phyloP scores from a whole-genome alignment of 2,113 vertebrate species.

The Psammodynastes pulverulentus region DNA sequence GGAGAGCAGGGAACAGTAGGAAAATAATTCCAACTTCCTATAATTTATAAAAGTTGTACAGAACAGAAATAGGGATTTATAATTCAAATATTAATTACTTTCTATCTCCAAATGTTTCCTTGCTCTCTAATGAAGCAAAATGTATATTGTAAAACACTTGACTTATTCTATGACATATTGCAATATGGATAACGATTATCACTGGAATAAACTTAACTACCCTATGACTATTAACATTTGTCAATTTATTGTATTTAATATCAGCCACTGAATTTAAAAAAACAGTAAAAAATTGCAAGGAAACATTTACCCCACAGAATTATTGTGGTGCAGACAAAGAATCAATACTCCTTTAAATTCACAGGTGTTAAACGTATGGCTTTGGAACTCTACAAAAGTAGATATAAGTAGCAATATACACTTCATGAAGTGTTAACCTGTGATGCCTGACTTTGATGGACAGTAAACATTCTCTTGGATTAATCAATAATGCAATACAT shows the following conservation, averaged over 20 bases:
- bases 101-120: not conserved
- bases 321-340: not conserved
- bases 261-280: not conserved
- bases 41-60: constrained; percentile 13
- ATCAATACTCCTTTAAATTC: constrained; percentile 3
- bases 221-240: not conserved
- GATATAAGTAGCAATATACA: not conserved
- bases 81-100: not conserved
- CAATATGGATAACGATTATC: not conserved
- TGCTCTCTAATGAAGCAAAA: constrained; percentile 5
- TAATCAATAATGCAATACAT: not conserved
- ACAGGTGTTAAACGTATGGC: not conserved
- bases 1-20: no score
- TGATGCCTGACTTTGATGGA: constrained; percentile 9
- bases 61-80: constrained; percentile 19
- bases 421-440: not conserved
- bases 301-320: not conserved
- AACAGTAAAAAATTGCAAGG: not conserved
- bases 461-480: constrained; percentile 8
- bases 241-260: not conserved
- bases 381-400: not conserved
- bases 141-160: not conserved
- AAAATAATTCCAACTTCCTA: not conserved
- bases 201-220: not conserved
- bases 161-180: not conserved